Conservation (phyloP, 2,888 invertebrate genomes). For the Yponomeuta sedellus region DNA sequence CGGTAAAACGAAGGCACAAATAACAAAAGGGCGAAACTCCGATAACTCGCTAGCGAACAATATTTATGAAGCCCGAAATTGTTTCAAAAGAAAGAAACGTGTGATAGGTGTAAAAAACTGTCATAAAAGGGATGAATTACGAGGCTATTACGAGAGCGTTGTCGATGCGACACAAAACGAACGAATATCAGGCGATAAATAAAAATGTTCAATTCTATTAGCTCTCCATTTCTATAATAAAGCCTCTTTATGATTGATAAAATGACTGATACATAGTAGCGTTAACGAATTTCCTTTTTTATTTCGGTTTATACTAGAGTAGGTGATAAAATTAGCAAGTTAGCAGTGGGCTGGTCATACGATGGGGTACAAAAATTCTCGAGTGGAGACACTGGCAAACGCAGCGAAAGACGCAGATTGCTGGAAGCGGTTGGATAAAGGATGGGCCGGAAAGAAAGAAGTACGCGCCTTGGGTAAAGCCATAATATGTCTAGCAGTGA, state of each 20-base stretch:
- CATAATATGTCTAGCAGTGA: too few relatives aligned
- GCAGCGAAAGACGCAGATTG: too few relatives aligned
- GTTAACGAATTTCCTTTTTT: too few relatives aligned
- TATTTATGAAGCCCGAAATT: background rate
- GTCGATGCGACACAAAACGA: slow-evolving; percentile 35
- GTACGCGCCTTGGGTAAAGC: too few relatives aligned
- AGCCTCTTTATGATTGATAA: slow-evolving; percentile 35
- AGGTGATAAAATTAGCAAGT: too few relatives aligned
- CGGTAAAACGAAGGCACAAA: background rate
- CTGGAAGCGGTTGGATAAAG: too few relatives aligned
- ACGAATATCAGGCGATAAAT: slow-evolving; percentile 49
- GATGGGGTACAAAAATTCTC: too few relatives aligned
- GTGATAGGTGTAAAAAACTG: slow-evolving; percentile 7
- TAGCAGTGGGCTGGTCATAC: background rate
- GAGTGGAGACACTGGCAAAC: too few relatives aligned
- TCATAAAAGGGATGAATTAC: slow-evolving; percentile 41
- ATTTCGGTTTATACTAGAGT: too few relatives aligned
- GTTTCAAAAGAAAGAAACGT: background rate
- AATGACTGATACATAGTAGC: background rate
- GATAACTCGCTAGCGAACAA: slow-evolving; percentile 4
- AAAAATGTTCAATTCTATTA: slow-evolving; percentile 55
- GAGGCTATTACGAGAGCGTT: slow-evolving; percentile 32
- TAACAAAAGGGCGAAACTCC: slow-evolving; percentile 7
- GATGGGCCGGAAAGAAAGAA: too few relatives aligned
- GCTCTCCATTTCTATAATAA: slow-evolving; percentile 55